Conservation (phyloP, 2,113 vertebrate genomes). For the Austrofundulus limnaeus region DNA sequence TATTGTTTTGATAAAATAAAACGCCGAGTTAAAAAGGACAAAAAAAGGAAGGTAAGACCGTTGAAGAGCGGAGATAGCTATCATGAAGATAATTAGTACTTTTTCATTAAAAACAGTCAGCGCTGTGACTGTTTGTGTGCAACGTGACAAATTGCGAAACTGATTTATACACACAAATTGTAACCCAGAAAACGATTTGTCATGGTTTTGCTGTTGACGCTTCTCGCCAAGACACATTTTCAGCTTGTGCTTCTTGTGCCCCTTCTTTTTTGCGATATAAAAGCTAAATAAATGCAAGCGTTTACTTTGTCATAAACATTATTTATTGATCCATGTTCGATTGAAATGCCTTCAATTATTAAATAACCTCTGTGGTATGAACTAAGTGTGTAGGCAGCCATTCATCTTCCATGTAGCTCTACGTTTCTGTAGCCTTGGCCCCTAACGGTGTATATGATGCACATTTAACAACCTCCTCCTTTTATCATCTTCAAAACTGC, state of each 20-base stretch:
- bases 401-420: background rate
- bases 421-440: background rate
- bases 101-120: conserved; percentile 8
- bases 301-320: background rate
- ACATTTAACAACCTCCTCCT: background rate
- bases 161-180: background rate
- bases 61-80: background rate
- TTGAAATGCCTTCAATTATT: background rate
- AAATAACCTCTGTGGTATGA: background rate
- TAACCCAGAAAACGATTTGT: background rate
- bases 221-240: background rate
- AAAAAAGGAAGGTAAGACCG: conserved; percentile 1
- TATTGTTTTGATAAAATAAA: conserved; percentile 41
- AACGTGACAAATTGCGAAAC: background rate
- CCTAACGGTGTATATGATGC: background rate
- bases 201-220: background rate
- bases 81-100: conserved; percentile 27
- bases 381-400: background rate
- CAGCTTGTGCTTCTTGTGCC: too few species aligned
- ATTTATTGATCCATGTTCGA: background rate
- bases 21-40: conserved; percentile 14
- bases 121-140: background rate
- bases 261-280: background rate
- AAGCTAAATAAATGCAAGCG: background rate
- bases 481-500: background rate